Evolutionary conservation across 2,113 vertebrate species (phyloP).

Genomic region (Zootoca vivipara): DNA sequence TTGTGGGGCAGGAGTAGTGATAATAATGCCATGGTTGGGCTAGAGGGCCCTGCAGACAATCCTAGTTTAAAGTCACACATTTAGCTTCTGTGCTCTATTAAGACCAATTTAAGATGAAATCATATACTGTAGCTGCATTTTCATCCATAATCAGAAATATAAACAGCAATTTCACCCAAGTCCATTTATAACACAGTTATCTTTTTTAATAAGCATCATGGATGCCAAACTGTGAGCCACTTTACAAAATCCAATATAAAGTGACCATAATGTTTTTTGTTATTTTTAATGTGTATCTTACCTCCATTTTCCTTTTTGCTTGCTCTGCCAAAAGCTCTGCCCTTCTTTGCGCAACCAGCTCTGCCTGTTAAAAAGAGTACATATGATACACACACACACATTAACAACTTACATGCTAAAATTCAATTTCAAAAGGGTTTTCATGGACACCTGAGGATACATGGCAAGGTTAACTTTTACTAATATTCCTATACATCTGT

Average conservation of each 20-base stretch:
- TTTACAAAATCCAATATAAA: conserved; percentile 26
- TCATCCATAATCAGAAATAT: neutral
- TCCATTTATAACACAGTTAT: neutral
- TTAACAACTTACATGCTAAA: neutral
- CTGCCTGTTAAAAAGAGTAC: conserved; percentile 74
- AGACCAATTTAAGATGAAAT: conserved; percentile 6
- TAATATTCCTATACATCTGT: neutral
- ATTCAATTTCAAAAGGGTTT: neutral
- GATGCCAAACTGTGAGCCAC: conserved; percentile 20
- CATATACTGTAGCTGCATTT: conserved; percentile 12
- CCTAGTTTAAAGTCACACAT: neutral
- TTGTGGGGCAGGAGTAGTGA: neutral
- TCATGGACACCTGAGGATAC: neutral
- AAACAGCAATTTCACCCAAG: neutral
- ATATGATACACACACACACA: neutral
- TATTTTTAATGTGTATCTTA: conserved; percentile 58
- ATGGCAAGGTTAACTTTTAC: neutral
- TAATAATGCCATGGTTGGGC: neutral
- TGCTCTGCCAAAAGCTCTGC: conserved; percentile 83
- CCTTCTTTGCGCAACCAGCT: conserved; percentile 82
- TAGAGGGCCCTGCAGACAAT: neutral
- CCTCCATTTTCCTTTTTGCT: conserved; percentile 67
- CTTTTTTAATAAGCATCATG: neutral
- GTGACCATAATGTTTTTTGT: neutral
- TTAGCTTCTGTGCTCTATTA: conserved; percentile 12